Conservation (phyloP, 2,888 invertebrate species). For the Hirtodrosophila confusa region DNA sequence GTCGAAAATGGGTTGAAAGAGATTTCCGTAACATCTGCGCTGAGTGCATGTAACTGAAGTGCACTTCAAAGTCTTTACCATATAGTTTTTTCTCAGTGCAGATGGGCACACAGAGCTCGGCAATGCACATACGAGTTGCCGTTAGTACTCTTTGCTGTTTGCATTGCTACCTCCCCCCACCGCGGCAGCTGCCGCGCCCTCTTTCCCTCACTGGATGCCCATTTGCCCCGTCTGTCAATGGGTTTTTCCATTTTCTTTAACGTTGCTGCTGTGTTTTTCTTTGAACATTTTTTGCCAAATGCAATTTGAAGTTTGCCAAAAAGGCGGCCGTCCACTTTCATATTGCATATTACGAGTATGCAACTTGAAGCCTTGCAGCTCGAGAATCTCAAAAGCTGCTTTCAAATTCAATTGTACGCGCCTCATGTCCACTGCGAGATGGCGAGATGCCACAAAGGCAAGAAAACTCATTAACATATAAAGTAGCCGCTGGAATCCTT, state of each 20-base stretch:
- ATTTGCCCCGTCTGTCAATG: constrained; percentile 46
- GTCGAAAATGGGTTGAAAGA: too few relatives aligned
- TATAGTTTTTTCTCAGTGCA: too few relatives aligned
- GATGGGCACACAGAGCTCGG: constrained; percentile 1
- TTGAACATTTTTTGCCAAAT: constrained; percentile 51
- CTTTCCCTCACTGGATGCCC: constrained; percentile 1
- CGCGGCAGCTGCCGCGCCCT: neutral
- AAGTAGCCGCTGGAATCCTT: constrained; percentile 67
- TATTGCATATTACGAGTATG: constrained; percentile 39
- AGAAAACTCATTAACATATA: constrained; percentile 77
- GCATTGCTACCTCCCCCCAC: constrained; percentile 9
- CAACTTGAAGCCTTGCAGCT: constrained; percentile 27
- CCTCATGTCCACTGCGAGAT: constrained; percentile 43
- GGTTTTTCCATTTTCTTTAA: constrained; percentile 46
- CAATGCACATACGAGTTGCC: constrained; percentile 32
- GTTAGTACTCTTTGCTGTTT: constrained; percentile 49
- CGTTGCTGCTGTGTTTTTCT: constrained; percentile 37
- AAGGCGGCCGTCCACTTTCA: constrained; percentile 43
- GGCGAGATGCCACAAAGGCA: constrained; percentile 46
- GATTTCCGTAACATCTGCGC: too few relatives aligned
- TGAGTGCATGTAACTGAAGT: too few relatives aligned
- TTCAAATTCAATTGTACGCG: constrained; percentile 69
- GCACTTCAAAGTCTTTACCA: too few relatives aligned
- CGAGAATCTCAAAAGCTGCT: constrained; percentile 46
- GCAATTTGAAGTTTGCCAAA: constrained; percentile 68